Evolutionary conservation across 2,888 invertebrate species (phyloP).

Genomic region (Tinea pellionella): DNA sequence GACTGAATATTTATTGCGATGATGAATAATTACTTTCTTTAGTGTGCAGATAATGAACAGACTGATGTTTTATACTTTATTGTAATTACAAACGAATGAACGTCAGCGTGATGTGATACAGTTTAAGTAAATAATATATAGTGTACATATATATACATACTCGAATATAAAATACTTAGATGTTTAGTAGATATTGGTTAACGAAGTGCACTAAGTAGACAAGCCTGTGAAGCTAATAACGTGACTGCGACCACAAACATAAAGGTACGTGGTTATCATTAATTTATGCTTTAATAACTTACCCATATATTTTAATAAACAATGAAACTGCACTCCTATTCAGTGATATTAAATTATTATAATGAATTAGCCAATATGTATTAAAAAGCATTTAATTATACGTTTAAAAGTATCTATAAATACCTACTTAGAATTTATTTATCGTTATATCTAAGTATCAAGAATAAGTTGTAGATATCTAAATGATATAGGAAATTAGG

Average conservation of each 20-base stretch:
- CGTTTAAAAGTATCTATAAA: no score
- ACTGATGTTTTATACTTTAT: slow-evolving; percentile 1
- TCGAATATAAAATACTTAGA: neutral
- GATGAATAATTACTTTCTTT: neutral
- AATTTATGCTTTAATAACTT: neutral
- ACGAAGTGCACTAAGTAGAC: neutral
- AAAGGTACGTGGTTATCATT: neutral
- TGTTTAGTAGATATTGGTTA: neutral
- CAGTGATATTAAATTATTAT: no score
- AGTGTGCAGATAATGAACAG: neutral
- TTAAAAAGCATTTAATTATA: neutral
- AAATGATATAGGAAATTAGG: neutral
- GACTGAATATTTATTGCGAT: neutral
- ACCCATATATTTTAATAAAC: neutral
- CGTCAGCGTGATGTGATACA: slow-evolving; percentile 5
- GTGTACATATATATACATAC: neutral
- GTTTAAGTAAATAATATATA: neutral
- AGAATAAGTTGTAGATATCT: neutral
- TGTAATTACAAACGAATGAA: neutral
- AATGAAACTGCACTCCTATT: no score
- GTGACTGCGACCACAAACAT: neutral
- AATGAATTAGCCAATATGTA: neutral
- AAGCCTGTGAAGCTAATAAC: slow-evolving; percentile 1
- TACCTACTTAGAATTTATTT: slow-evolving; percentile 8
- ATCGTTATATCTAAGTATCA: neutral